Percentiles rank a stretch among this genome's conserved stretches.
These are phyloP conservation scores for Labrus mixtus DNA, from an alignment of 2,113 vertebrate genomes.

Conservation along the genomic window DNA sequence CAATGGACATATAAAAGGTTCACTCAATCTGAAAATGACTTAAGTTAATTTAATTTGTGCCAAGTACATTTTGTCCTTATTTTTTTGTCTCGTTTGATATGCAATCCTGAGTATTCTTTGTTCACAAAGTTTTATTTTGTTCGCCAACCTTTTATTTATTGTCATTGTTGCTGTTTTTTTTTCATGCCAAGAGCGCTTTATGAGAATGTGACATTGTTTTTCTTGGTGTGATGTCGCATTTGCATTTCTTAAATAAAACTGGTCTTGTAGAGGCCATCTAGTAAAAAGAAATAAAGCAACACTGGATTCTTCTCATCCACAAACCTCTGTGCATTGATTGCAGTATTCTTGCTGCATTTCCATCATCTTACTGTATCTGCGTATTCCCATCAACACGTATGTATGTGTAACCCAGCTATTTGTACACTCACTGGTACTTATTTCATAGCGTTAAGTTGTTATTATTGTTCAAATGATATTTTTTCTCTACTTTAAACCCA, in stretches of 20 bases:
- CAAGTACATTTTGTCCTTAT: slow-evolving; percentile 78
- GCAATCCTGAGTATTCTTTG: slow-evolving; percentile 80
- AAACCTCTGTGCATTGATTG: slow-evolving; percentile 70
- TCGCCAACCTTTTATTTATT: slow-evolving; percentile 84
- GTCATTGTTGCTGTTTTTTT: slow-evolving; percentile 82
- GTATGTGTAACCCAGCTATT: slow-evolving; percentile 3
- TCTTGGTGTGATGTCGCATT: slow-evolving; percentile 78
- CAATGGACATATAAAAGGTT: slow-evolving; percentile 77
- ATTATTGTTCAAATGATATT: no score
- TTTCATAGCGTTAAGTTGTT: neutral
- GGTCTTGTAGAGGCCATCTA: slow-evolving; percentile 77
- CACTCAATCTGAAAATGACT: slow-evolving; percentile 76
- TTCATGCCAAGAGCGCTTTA: slow-evolving; percentile 82
- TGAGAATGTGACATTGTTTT: slow-evolving; percentile 82
- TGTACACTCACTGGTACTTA: neutral
- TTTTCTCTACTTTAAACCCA: neutral
- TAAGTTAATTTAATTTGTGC: slow-evolving; percentile 82
- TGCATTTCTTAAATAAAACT: slow-evolving; percentile 79
- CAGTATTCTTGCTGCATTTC: slow-evolving; percentile 24
- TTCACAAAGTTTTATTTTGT: slow-evolving; percentile 75
- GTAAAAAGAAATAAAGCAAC: slow-evolving; percentile 82
- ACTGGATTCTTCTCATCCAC: slow-evolving; percentile 80
- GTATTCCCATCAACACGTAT: slow-evolving; percentile 16
- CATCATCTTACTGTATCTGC: slow-evolving; percentile 23
- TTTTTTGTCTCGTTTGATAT: slow-evolving; percentile 78